Evolutionary conservation across 2,113 vertebrate species (phyloP).

Genomic region (Triplophysa siluroides): DNA sequence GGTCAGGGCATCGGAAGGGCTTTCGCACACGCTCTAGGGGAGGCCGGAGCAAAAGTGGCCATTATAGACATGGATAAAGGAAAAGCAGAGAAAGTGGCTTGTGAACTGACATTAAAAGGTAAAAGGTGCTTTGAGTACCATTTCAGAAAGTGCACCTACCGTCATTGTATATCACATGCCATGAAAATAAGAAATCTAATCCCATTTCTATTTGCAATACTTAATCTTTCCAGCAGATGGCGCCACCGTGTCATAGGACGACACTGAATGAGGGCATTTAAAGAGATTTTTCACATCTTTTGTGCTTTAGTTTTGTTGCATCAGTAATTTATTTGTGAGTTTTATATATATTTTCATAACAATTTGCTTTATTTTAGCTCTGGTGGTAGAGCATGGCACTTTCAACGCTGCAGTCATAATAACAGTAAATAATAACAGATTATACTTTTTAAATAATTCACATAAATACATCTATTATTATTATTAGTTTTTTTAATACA

Average conservation of each 20-base stretch:
- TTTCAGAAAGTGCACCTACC: too few relatives aligned
- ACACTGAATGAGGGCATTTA: background rate
- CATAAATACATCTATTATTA: too few relatives aligned
- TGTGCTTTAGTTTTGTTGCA: background rate
- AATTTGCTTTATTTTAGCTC: too few relatives aligned
- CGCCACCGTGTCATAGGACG: conserved; percentile 58
- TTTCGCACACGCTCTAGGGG: conserved; percentile 77
- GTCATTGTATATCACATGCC: too few relatives aligned
- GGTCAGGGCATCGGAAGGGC: conserved; percentile 81
- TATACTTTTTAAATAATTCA: too few relatives aligned
- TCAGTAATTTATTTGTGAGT: background rate
- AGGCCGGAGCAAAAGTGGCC: conserved; percentile 78
- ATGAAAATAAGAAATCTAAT: too few relatives aligned
- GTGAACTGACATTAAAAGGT: conserved; percentile 80
- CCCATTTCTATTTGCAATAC: background rate
- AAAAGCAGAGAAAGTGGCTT: conserved; percentile 72
- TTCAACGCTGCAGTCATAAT: too few relatives aligned
- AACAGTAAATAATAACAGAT: too few relatives aligned
- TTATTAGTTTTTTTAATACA: too few relatives aligned
- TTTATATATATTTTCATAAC: background rate
- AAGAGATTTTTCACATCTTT: background rate
- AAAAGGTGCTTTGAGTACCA: conserved; percentile 9
- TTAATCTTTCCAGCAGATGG: conserved; percentile 70
- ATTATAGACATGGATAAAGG: conserved; percentile 72
- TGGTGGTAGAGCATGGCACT: too few relatives aligned